Evolutionary conservation across 2,113 vertebrate species (phyloP).

Genomic region (Megaceryle maxima): DNA sequence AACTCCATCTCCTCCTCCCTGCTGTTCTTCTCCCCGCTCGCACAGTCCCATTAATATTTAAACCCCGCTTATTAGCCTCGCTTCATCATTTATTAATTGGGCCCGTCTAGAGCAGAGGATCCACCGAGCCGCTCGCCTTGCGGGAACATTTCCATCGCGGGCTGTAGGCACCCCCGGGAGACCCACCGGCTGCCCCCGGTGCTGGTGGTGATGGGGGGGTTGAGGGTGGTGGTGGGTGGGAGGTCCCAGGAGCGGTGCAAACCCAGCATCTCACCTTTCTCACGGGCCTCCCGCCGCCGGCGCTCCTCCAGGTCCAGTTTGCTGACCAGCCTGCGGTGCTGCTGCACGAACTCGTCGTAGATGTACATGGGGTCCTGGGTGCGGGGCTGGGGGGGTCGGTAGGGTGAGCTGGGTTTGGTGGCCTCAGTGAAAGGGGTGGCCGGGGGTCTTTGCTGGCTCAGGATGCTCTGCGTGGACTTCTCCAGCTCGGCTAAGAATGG

Average conservation of each 20-base stretch:
- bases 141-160: neutral
- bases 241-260: accelerated
- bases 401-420: slow-evolving; percentile 72
- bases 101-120: neutral
- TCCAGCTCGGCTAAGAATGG: slow-evolving; percentile 92
- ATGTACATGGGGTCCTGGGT: slow-evolving; percentile 82
- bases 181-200: neutral
- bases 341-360: slow-evolving; percentile 92
- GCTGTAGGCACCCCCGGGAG: neutral
- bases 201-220: neutral
- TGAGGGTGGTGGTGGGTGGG: neutral
- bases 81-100: slow-evolving; percentile 52
- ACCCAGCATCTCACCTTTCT: slow-evolving; percentile 83
- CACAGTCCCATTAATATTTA: slow-evolving; percentile 32
- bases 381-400: slow-evolving; percentile 70
- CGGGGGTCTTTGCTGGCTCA: slow-evolving; percentile 87
- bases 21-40: neutral
- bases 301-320: slow-evolving; percentile 96
- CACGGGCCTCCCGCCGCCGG: slow-evolving; percentile 87
- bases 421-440: slow-evolving; percentile 79
- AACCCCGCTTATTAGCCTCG: slow-evolving; percentile 21
- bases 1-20: neutral
- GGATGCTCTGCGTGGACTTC: slow-evolving; percentile 88
- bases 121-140: neutral
- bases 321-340: slow-evolving; percentile 90